These are phyloP conservation scores for Vesta saturnalis DNA, from an alignment of 2,888 invertebrate species.

Conservation along the genomic window DNA sequence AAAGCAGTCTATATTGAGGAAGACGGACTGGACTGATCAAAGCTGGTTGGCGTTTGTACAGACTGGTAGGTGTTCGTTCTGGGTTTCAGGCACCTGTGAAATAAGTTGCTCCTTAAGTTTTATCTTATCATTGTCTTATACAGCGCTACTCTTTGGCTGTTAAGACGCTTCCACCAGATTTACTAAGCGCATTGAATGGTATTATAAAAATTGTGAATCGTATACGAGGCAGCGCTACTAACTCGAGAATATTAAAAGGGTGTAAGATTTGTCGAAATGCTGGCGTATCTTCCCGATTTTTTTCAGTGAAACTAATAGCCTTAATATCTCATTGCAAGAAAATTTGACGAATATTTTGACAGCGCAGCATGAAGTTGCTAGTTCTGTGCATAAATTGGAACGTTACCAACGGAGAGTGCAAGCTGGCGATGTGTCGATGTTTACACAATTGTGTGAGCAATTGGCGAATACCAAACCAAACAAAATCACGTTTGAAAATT, in stretches of 20 bases:
- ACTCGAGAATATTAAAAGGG: neutral
- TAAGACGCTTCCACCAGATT: neutral
- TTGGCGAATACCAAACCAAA: too few species aligned
- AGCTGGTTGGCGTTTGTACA: conserved; percentile 8
- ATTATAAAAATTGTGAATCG: too few species aligned
- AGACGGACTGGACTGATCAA: too few species aligned
- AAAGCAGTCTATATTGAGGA: conserved; percentile 13
- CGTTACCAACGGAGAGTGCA: conserved; percentile 5
- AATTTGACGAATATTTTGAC: conserved; percentile 14
- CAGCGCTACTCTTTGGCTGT: conserved; percentile 6
- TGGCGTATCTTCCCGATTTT: conserved; percentile 17
- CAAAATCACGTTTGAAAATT: too few species aligned
- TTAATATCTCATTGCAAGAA: too few species aligned
- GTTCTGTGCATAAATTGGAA: too few species aligned
- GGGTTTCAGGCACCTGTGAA: conserved; percentile 10
- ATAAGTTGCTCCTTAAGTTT: conserved; percentile 8
- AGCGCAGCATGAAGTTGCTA: conserved; percentile 11
- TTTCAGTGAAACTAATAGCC: too few species aligned
- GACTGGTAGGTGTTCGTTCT: conserved; percentile 3
- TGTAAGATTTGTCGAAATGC: conserved; percentile 11
- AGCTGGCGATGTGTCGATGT: neutral
- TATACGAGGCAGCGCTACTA: too few species aligned
- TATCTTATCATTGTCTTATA: too few species aligned
- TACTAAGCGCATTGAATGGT: conserved; percentile 2
- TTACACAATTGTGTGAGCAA: too few species aligned